Evolutionary conservation across 2,888 invertebrate genomes (phyloP).

Genomic region (Diploptera punctata): DNA sequence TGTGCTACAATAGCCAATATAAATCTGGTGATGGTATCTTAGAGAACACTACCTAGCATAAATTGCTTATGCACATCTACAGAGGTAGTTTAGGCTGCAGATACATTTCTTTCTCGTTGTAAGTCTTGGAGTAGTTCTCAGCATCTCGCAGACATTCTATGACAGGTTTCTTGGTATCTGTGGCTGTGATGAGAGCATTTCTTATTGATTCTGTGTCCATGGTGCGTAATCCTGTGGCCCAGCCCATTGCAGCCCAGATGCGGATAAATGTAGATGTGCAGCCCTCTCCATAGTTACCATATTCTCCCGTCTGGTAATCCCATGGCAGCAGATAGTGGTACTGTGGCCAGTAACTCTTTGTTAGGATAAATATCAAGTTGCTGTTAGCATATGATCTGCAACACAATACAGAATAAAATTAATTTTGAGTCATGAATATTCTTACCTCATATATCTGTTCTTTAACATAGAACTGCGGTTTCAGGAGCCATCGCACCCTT

Average conservation of each 20-base stretch:
- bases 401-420: too few relatives aligned
- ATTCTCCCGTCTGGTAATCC: constrained; percentile 86
- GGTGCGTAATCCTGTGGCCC: constrained; percentile 69
- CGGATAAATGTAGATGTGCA: constrained; percentile 72
- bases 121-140: constrained; percentile 44
- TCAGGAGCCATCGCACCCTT: too few relatives aligned
- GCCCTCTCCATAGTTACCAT: constrained; percentile 67
- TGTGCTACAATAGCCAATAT: too few relatives aligned
- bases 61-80: too few relatives aligned
- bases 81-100: neutral
- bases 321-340: constrained; percentile 81
- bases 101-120: neutral
- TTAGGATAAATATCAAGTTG: constrained; percentile 75
- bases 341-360: constrained; percentile 79
- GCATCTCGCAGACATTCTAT: constrained; percentile 64
- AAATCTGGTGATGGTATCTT: too few relatives aligned
- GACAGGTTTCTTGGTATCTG: constrained; percentile 62
- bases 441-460: too few relatives aligned
- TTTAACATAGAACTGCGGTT: too few relatives aligned
- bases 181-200: constrained; percentile 65
- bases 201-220: constrained; percentile 68
- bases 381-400: constrained; percentile 59
- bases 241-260: constrained; percentile 71
- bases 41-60: too few relatives aligned
- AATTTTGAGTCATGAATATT: too few relatives aligned